Evolutionary conservation across 1,140 invertebrate genomes (phyloP).

Genomic region (Teleogryllus occipitalis): DNA sequence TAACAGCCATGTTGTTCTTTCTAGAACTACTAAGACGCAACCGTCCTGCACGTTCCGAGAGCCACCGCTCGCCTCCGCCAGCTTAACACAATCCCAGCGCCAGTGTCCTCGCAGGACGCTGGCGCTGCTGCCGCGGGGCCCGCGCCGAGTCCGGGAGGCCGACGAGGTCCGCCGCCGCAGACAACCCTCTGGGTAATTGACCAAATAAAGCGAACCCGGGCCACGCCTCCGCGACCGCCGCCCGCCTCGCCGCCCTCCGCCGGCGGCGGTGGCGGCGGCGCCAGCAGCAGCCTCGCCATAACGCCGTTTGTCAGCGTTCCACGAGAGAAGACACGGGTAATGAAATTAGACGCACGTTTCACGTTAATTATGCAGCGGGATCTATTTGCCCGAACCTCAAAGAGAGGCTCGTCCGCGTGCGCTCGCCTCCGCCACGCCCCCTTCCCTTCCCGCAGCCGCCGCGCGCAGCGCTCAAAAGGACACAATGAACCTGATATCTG

Average conservation of each 20-base stretch:
- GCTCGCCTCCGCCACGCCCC: no score
- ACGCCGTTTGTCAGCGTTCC: background rate
- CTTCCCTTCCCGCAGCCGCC: no score
- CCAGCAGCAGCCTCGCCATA: no score
- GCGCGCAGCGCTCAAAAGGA: background rate
- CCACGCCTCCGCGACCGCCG: background rate
- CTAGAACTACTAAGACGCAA: no score
- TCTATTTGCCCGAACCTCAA: background rate
- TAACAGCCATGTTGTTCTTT: no score
- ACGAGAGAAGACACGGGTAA: background rate
- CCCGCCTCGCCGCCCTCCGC: background rate
- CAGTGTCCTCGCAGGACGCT: no score
- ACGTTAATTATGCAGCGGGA: background rate
- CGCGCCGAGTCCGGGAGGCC: no score
- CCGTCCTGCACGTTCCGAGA: no score
- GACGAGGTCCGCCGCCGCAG: background rate
- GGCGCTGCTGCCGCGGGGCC: no score
- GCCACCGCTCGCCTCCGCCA: no score
- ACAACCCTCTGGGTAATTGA: background rate
- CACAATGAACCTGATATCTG: background rate
- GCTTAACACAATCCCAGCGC: no score
- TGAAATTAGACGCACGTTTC: background rate
- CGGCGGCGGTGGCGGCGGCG: no score
- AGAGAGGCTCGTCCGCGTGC: background rate
- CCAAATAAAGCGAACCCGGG: background rate